Percentiles rank a stretch among this genome's conserved stretches.
These are phyloP conservation scores for Dioctria linearis DNA, from an alignment of 2,888 invertebrate genomes.

Conservation along the genomic window DNA sequence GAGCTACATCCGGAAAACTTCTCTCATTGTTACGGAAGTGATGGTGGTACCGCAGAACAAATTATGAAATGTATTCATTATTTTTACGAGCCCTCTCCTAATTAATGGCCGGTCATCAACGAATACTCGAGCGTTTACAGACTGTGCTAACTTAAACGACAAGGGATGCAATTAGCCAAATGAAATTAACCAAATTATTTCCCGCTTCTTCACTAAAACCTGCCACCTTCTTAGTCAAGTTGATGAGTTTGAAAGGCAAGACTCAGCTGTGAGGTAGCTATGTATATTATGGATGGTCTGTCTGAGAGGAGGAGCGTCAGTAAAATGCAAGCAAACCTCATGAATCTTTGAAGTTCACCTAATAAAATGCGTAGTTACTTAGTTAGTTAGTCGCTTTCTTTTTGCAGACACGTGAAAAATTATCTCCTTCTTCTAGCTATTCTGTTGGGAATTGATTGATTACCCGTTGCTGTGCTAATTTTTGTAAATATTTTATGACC, in stretches of 20 bases:
- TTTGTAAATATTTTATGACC: too few relatives aligned
- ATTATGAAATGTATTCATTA: slow-evolving; percentile 22
- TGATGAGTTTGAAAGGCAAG: background rate
- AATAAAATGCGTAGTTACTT: background rate
- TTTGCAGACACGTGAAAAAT: background rate
- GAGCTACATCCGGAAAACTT: background rate
- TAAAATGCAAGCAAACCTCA: slow-evolving; percentile 15
- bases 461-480: too few relatives aligned
- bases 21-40: background rate
- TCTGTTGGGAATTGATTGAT: too few relatives aligned
- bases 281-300: background rate
- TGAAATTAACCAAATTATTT: slow-evolving; percentile 54
- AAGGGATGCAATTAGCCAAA: slow-evolving; percentile 55
- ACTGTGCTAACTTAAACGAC: slow-evolving; percentile 52
- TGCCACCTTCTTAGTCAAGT: background rate
- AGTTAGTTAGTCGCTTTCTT: slow-evolving; percentile 17
- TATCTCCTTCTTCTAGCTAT: too few relatives aligned
- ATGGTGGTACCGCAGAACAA: background rate
- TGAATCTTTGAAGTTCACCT: slow-evolving; percentile 13
- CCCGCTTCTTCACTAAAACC: slow-evolving; percentile 2
- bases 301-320: background rate
- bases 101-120: slow-evolving; percentile 10
- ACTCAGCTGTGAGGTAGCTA: background rate
- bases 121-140: slow-evolving; percentile 1
- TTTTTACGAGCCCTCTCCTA: background rate